These are phyloP conservation scores for Allobates femoralis DNA, from an alignment of 2,797 vertebrate genomes.

Conservation along the genomic window DNA sequence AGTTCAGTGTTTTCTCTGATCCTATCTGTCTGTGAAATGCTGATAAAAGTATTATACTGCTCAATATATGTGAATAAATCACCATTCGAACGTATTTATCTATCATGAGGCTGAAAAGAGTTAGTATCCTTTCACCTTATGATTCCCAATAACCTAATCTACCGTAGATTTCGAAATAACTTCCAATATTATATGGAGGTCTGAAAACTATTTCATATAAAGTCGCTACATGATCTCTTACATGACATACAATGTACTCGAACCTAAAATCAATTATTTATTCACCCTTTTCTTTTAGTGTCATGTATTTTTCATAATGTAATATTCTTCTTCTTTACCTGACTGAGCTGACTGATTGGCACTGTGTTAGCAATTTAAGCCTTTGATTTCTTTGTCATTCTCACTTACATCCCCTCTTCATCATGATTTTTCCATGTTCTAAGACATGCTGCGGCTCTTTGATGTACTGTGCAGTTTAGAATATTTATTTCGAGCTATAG, in stretches of 20 bases:
- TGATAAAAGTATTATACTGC: too few relatives aligned
- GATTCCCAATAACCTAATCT: not conserved
- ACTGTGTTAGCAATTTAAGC: slow-evolving; percentile 26
- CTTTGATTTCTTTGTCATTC: slow-evolving; percentile 33
- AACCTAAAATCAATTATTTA: slow-evolving; percentile 28
- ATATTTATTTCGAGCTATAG: slow-evolving; percentile 49
- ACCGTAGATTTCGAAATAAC: not conserved
- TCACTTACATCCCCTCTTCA: slow-evolving; percentile 23
- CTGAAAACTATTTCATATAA: not conserved
- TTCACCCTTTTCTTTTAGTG: slow-evolving; percentile 25
- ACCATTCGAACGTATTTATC: not conserved
- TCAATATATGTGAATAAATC: too few relatives aligned
- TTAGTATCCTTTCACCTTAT: not conserved
- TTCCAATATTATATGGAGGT: not conserved
- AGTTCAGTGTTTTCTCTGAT: too few relatives aligned
- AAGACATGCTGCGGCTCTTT: slow-evolving; percentile 44
- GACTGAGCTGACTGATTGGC: slow-evolving; percentile 28
- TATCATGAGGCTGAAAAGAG: not conserved
- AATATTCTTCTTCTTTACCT: slow-evolving; percentile 21
- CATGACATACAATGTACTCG: not conserved
- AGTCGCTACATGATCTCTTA: not conserved
- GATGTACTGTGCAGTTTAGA: slow-evolving; percentile 36
- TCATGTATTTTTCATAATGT: slow-evolving; percentile 20
- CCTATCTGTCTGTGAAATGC: too few relatives aligned
- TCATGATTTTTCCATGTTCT: slow-evolving; percentile 31